Evolutionary conservation across 2,888 invertebrate genomes (phyloP).

Genomic region (Pristionchus maxplancki): DNA sequence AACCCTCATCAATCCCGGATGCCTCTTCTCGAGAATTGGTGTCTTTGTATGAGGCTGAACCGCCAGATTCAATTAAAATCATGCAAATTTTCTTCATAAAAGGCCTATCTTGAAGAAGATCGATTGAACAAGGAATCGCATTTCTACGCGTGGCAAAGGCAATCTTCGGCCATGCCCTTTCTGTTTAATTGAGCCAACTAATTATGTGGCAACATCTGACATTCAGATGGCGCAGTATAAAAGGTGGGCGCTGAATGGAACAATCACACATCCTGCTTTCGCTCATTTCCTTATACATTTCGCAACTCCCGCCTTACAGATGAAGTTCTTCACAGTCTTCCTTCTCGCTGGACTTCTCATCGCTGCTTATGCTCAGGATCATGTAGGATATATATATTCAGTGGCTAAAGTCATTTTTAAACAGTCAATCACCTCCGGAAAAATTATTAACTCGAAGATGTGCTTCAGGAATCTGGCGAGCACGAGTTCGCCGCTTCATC

Average conservation of each 20-base stretch:
- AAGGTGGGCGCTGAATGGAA: neutral
- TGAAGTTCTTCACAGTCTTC: constrained; percentile 10
- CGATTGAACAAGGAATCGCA: neutral
- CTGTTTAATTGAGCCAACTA: neutral
- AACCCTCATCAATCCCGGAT: neutral
- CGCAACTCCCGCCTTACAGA: neutral
- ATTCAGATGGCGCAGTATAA: neutral
- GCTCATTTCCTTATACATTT: neutral
- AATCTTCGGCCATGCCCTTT: constrained; percentile 16
- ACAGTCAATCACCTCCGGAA: too few relatives aligned
- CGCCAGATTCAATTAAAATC: too few relatives aligned
- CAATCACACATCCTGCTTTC: neutral
- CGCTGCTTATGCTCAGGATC: neutral
- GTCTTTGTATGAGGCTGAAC: neutral
- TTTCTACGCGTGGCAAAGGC: neutral
- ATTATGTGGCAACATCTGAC: constrained; percentile 17
- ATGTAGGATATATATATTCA: neutral
- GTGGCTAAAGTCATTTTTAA: neutral
- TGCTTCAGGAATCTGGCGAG: too few relatives aligned
- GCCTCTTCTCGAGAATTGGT: neutral
- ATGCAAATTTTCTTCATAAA: too few relatives aligned
- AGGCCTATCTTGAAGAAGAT: neutral
- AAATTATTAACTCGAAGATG: neutral
- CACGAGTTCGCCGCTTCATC: neutral
- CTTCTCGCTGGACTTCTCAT: constrained; percentile 18